Conservation (phyloP, 2,797 vertebrate species). For the Lindbergichthys nudifrons region DNA sequence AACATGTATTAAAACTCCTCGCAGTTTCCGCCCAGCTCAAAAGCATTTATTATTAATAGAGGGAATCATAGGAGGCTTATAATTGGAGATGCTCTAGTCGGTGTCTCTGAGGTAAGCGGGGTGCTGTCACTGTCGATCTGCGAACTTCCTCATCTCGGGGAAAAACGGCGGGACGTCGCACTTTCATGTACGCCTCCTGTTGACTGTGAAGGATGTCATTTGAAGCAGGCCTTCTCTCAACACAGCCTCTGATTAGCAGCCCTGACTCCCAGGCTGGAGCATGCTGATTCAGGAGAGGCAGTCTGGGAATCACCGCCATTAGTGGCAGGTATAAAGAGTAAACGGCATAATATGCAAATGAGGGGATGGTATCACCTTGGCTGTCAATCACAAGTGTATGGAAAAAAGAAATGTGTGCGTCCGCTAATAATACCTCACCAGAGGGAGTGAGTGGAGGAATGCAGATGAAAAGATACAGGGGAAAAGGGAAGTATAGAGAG, state of each 20-base stretch:
- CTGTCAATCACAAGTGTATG: slow-evolving; percentile 83
- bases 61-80: slow-evolving; percentile 82
- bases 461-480: slow-evolving; percentile 50
- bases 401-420: slow-evolving; percentile 63
- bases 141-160: slow-evolving; percentile 76
- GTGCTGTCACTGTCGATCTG: slow-evolving; percentile 83
- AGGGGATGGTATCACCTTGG: slow-evolving; percentile 66
- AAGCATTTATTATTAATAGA: slow-evolving; percentile 85
- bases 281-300: slow-evolving; percentile 82
- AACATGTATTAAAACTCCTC: slow-evolving; percentile 53
- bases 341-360: slow-evolving; percentile 79
- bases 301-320: slow-evolving; percentile 82
- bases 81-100: slow-evolving; percentile 82
- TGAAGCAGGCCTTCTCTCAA: slow-evolving; percentile 79
- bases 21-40: slow-evolving; percentile 54
- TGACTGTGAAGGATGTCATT: slow-evolving; percentile 85
- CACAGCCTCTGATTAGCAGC: slow-evolving; percentile 82
- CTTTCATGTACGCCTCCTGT: slow-evolving; percentile 85
- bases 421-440: slow-evolving; percentile 74
- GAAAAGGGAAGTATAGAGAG: slow-evolving; percentile 40
- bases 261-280: slow-evolving; percentile 75
- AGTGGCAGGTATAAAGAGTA: slow-evolving; percentile 69
- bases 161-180: slow-evolving; percentile 75
- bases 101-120: slow-evolving; percentile 80
- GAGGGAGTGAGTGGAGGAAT: slow-evolving; percentile 40